Evolutionary conservation across 1,140 invertebrate genomes (phyloP), one percentile per base, ranked within the genome.

Genomic region (Dendrolimus punctatus): DNA sequence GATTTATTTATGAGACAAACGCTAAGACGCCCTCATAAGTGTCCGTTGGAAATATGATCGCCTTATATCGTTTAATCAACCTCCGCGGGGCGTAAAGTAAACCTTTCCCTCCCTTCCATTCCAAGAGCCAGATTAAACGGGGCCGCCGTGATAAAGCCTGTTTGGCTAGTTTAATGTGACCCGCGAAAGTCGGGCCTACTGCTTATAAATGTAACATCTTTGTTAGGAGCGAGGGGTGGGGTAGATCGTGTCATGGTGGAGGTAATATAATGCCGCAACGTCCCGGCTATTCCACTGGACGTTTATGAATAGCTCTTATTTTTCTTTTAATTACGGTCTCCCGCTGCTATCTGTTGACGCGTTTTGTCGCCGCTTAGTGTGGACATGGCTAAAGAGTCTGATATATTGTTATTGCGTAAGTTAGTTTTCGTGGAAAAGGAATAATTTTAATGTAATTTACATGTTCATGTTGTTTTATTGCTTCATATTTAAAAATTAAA

Each of bases 281-380:
- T 71, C 68, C 71, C 68, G 58, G 75, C 78, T 69, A 76, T 82
- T 75, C 67, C 70, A 62, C 56, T 60, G 67, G 79, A 84, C 79
- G 66, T 84, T 85, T 85, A 85, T 85, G 79, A 85, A 85, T 82
- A 76, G 78, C 74, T 61, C 73, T 80, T 82, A 85, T 85, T 80
- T 85, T 85, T 85, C 81, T 85, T 85, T 85, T 85, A 85, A 85
- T 85, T 85, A 85, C 71, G 71, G 7, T 4, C 36, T 4, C 71
- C 57, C 46, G 72, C 73, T 57, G 70, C 68, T 66, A 65, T 61
- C 65, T 67, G 71, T 62, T 62, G 70, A 72, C 71, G 72, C 64
- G 64, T 71, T 80, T 68, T 59, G 70, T 62, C 54, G 51, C 43
- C 60, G 55, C 39, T 53, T 23, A 23, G 23, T 23, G 23, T 23